Base-by-base conservation (phyloP, 30 jellyfish, hydroid and myxozoan genomes). In the Chironex yamaguchii region DNA sequence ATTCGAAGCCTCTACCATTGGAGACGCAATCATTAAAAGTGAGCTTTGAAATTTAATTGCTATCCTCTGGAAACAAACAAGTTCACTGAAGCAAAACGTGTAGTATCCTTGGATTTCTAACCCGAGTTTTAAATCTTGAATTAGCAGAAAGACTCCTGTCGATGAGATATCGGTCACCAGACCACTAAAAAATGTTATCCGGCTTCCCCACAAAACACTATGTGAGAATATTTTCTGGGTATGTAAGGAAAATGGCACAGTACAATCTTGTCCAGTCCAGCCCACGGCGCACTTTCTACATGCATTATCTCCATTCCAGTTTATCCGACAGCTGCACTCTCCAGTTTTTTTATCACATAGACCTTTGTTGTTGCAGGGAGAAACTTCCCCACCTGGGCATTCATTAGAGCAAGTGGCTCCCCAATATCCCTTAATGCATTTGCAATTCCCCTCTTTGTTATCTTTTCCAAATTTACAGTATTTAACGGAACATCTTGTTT, bases 221-320 rank as follows among this genome's bases (percentile, higher is more conserved):
- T 28, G 31, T 53, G 49, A 51, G n/a, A 25, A 14, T 3, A 48
- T 26, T 0, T 42, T 6, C 20, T 22, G 20, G n/a, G 4, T 23
- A 9, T 34, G 29, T 30, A 79, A 14, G 32, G 54, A 4, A 13
- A 28, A 29, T 13, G 93, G 73, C 3, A 83, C 21, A 52, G 93
- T 69, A 66, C 93, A 83, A 20, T 83, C 93, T 51, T 27, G 33
- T 0, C 93, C 93, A n/a, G 28, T 27, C 93, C 93, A 83, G 9
- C 87, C 93, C 4, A 3, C 34, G 25, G 32, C 52, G 52, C 93
- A 83, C 14, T 1, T 50, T 23, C 93, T 76, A 52, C 93, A 83
- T 25, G 53, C 87, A 35, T 81, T 30, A 14, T 81, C 31, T 4
- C 93, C 93, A 71, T 83, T 83, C 93, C 93, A 83, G 76, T 83